Conservation (phyloP, 92 coral and sea anemone genomes). For the Muricea muricata region DNA sequence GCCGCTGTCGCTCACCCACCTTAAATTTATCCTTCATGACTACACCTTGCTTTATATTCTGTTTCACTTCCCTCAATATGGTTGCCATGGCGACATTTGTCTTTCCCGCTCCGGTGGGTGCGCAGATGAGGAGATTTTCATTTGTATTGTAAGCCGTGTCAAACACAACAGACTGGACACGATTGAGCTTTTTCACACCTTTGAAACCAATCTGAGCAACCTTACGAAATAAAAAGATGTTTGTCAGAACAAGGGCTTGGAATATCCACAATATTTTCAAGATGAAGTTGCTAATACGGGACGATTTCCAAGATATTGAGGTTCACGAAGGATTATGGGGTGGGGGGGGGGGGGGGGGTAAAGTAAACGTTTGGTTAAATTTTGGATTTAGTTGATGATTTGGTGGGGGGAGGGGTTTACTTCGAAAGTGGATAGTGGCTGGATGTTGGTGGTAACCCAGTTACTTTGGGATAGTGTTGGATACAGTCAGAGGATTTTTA, state of each 20-base stretch:
- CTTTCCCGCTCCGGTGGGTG: constrained; percentile 99
- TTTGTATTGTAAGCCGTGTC: constrained; percentile 92
- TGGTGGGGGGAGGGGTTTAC: no score
- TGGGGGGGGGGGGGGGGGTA: no score
- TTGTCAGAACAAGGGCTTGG: background rate
- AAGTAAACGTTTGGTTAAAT: no score
- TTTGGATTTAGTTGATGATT: no score
- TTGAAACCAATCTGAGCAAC: constrained; percentile 86
- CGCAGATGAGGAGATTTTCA: constrained; percentile 94
- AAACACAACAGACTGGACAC: constrained; percentile 96
- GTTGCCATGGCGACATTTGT: constrained; percentile 98
- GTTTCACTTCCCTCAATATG: constrained; percentile 85
- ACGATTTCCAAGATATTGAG: no score
- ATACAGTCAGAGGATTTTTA: no score
- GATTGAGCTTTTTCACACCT: constrained; percentile 88
- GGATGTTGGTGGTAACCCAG: no score
- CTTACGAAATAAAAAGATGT: constrained; percentile 43
- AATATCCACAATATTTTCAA: background rate
- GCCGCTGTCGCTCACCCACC: no score
- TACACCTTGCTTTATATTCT: constrained; percentile 89
- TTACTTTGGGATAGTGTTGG: no score
- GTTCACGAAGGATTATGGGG: no score
- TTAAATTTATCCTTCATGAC: constrained; percentile 93
- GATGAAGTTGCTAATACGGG: background rate
- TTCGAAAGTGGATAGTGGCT: no score